phyloP scores from a whole-genome alignment of 2,113 vertebrate genomes.

The Lasiurus borealis region DNA sequence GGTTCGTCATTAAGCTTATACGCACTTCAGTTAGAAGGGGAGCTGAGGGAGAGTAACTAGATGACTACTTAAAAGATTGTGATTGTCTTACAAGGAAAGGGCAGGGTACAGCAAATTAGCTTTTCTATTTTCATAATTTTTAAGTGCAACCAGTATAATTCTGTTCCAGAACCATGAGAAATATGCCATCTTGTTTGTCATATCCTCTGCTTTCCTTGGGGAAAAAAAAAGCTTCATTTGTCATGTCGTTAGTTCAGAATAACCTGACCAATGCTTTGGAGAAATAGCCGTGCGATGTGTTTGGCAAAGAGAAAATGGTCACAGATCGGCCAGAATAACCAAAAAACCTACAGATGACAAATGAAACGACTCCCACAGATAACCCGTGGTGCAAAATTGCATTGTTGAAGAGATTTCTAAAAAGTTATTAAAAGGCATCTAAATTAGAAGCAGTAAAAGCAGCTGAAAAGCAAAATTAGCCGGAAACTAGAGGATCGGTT shows the following conservation, averaged over 20 bases:
- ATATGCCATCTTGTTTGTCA: background rate
- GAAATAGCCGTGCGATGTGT: background rate
- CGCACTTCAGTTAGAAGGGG: background rate
- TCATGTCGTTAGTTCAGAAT: background rate
- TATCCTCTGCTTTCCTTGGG: constrained; percentile 51
- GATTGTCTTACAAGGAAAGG: background rate
- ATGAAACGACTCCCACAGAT: constrained; percentile 61
- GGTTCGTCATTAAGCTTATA: constrained; percentile 36
- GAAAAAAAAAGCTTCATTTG: constrained; percentile 44
- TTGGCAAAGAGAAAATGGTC: constrained; percentile 49
- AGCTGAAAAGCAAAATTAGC: constrained; percentile 60
- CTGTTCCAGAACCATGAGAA: constrained; percentile 31
- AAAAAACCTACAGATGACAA: constrained; percentile 64
- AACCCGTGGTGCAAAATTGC: constrained; percentile 8
- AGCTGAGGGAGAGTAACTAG: background rate
- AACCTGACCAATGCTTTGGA: constrained; percentile 27
- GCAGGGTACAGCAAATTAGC: background rate
- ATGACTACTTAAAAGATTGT: constrained; percentile 18
- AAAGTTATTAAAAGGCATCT: constrained; percentile 42
- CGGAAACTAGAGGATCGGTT: background rate
- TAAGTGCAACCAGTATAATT: background rate
- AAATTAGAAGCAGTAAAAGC: constrained; percentile 64
- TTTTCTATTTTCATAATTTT: constrained; percentile 62
- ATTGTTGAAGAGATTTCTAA: constrained; percentile 44
- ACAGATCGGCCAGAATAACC: constrained; percentile 44